These are phyloP conservation scores for Drosophila koepferae DNA, from an alignment of 2,888 invertebrate species.

Conservation along the genomic window DNA sequence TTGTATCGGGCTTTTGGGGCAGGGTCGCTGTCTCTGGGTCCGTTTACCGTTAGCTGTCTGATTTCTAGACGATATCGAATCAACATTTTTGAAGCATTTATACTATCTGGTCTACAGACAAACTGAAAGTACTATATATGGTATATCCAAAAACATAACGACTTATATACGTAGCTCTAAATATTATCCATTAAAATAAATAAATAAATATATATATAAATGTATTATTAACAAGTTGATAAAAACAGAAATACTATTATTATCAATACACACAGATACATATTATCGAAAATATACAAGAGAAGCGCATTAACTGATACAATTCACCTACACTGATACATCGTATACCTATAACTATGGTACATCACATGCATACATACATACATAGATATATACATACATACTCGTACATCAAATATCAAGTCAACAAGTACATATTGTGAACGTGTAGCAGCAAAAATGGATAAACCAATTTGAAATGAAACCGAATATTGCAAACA, in stretches of 20 bases:
- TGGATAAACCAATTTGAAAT: conserved; percentile 28
- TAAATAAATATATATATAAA: conserved; percentile 6
- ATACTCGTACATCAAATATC: conserved; percentile 38
- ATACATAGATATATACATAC: neutral
- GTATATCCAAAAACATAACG: neutral
- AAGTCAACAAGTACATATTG: conserved; percentile 72
- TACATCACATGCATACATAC: conserved; percentile 20
- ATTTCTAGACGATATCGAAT: conserved; percentile 12
- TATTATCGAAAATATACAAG: conserved; percentile 36
- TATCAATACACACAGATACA: conserved; percentile 32
- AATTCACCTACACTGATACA: conserved; percentile 23
- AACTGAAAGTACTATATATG: conserved; percentile 13
- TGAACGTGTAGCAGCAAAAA: conserved; percentile 64
- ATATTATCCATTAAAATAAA: conserved; percentile 26
- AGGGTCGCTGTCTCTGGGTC: conserved; percentile 7
- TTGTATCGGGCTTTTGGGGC: neutral
- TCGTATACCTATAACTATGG: conserved; percentile 31
- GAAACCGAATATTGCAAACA: conserved; percentile 58
- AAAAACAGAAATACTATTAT: conserved; percentile 36
- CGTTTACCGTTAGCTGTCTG: conserved; percentile 22
- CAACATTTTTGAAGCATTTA: conserved; percentile 53
- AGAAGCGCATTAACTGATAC: conserved; percentile 13
- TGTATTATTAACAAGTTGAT: conserved; percentile 17
- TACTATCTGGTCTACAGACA: conserved; percentile 27
- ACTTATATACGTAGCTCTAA: conserved; percentile 24